phyloP scores from a whole-genome alignment of 2,888 invertebrate genomes.

The Clistopyga incitator region DNA sequence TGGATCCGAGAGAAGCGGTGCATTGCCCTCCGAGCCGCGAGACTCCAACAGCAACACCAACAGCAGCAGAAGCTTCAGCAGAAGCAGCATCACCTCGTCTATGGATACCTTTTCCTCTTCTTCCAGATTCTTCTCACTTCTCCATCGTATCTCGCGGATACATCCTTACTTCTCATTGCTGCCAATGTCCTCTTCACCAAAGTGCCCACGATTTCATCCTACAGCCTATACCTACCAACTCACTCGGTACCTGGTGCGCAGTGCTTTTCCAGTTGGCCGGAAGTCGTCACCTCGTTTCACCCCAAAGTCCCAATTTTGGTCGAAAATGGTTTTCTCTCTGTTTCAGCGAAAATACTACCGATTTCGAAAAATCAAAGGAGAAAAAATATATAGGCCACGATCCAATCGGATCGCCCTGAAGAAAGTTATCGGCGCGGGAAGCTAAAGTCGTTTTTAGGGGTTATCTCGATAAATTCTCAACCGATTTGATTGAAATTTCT shows the following conservation, averaged over 20 bases:
- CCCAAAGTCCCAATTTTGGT: background rate
- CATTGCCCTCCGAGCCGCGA: constrained; percentile 61
- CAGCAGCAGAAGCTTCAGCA: constrained; percentile 15
- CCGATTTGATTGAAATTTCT: too few species aligned
- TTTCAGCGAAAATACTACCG: background rate
- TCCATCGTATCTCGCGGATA: constrained; percentile 33
- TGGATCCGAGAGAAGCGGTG: constrained; percentile 57
- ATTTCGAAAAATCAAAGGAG: too few species aligned
- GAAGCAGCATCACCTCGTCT: constrained; percentile 33
- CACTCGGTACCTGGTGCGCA: constrained; percentile 7
- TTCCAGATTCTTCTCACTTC: constrained; percentile 14
- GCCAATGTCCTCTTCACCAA: constrained; percentile 37
- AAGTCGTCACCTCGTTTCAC: background rate
- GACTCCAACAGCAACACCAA: constrained; percentile 38
- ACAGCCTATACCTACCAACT: background rate
- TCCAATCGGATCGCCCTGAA: too few species aligned
- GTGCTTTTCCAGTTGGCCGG: constrained; percentile 47
- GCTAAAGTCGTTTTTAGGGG: too few species aligned
- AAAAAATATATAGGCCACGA: too few species aligned
- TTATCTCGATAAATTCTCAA: too few species aligned
- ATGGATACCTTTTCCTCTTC: constrained; percentile 39
- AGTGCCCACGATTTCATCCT: constrained; percentile 52
- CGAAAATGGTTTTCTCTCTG: background rate
- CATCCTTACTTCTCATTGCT: constrained; percentile 14
- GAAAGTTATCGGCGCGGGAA: too few species aligned